phyloP scores from a whole-genome alignment of 2,888 invertebrate genomes.

The Capitulum mitella region DNA sequence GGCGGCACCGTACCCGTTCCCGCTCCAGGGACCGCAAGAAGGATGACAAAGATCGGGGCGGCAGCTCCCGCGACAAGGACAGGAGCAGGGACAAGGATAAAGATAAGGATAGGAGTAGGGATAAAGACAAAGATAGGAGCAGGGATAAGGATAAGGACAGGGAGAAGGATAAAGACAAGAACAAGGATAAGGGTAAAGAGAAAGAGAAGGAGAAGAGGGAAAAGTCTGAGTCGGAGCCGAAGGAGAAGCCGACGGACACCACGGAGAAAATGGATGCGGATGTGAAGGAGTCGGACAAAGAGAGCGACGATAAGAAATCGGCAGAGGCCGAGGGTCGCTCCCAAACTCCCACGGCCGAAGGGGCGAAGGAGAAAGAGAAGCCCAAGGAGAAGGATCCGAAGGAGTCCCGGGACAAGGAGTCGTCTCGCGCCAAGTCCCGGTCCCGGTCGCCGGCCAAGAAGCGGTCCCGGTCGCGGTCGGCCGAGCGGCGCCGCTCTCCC shows the following conservation, averaged over 20 bases:
- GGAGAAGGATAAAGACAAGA: constrained; percentile 21
- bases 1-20: constrained; percentile 16
- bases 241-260: constrained; percentile 27
- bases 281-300: background rate
- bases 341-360: background rate
- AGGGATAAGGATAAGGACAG: constrained; percentile 14
- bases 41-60: constrained; percentile 29
- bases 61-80: background rate
- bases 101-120: background rate
- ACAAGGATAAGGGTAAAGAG: background rate
- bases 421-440: background rate
- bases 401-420: too few species aligned
- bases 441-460: constrained; percentile 48
- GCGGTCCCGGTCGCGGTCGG: constrained; percentile 52
- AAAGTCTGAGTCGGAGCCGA: constrained; percentile 7
- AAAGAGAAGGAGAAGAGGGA: constrained; percentile 19
- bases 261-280: background rate
- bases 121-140: constrained; percentile 21
- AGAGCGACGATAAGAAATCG: background rate
- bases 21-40: constrained; percentile 22
- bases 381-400: too few species aligned
- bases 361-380: too few species aligned
- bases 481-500: constrained; percentile 42
- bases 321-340: background rate
- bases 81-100: constrained; percentile 7